Percentiles rank a stretch among this genome's conserved stretches.
Conservation (phyloP, 2,113 vertebrate species). For the Tenebrosternarchus preto region DNA sequence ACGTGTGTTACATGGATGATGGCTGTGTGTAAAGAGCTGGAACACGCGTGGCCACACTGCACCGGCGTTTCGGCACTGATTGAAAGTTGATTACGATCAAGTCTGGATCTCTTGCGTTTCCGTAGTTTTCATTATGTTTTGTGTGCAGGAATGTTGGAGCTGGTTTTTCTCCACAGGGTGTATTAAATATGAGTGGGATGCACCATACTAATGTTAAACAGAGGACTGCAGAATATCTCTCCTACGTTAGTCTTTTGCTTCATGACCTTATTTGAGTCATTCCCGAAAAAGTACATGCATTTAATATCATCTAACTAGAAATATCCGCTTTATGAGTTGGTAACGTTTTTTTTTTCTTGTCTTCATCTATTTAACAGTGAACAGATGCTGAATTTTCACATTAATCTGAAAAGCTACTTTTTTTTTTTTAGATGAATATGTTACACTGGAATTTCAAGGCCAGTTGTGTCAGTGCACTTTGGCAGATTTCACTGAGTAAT, state of each 20-base stretch:
- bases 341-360: no score
- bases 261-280: background rate
- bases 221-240: constrained; percentile 31
- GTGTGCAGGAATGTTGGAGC: background rate
- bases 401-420: background rate
- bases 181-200: constrained; percentile 31
- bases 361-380: no score
- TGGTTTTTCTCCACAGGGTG: constrained; percentile 10
- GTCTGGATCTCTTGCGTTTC: background rate
- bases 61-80: background rate
- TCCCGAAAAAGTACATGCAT: no score
- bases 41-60: background rate
- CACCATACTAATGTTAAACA: constrained; percentile 10
- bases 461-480: background rate
- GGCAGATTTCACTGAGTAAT: constrained; percentile 4
- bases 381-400: no score
- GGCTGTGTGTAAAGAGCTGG: background rate
- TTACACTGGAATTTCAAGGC: background rate
- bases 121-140: background rate
- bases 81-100: background rate
- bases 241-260: constrained; percentile 8
- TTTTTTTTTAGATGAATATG: background rate
- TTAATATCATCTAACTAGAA: no score
- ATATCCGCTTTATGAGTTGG: no score
- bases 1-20: background rate